Evolutionary conservation across 2,888 invertebrate species (phyloP).

Genomic region (Heliothis peltigera): DNA sequence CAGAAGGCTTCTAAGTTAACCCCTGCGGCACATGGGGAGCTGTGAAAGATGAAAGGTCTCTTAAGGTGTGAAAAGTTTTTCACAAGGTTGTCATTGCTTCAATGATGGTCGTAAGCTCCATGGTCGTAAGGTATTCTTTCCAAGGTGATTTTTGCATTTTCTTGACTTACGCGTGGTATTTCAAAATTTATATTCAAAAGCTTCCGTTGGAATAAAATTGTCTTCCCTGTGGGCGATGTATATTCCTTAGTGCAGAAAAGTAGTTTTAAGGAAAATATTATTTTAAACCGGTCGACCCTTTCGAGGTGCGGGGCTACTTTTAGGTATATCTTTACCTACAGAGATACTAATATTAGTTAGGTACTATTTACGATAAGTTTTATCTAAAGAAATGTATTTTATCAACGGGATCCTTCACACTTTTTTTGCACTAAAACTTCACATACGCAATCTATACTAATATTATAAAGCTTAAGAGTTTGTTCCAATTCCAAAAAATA

Average conservation of each 20-base stretch:
- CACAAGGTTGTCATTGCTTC: conserved; percentile 55
- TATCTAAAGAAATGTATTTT: background rate
- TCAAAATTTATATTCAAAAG: conserved; percentile 7
- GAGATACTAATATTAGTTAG: background rate
- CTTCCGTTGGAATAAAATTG: conserved; percentile 17
- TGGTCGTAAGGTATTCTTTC: conserved; percentile 26
- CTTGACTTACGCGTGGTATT: conserved; percentile 6
- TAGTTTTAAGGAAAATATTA: conserved; percentile 5
- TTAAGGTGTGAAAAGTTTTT: conserved; percentile 59
- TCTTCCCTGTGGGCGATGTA: background rate
- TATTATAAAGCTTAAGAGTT: too few relatives aligned
- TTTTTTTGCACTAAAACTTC: too few relatives aligned
- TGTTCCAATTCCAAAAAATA: too few relatives aligned
- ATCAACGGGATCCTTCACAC: too few relatives aligned
- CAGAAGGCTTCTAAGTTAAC: conserved; percentile 38
- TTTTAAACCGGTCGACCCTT: conserved; percentile 1
- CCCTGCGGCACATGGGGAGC: conserved; percentile 45
- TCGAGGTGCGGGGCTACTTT: background rate
- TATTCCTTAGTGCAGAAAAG: conserved; percentile 1
- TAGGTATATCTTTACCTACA: conserved; percentile 5
- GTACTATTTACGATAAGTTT: too few relatives aligned
- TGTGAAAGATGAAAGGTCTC: conserved; percentile 52
- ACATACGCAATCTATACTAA: too few relatives aligned
- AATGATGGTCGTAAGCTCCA: conserved; percentile 36
- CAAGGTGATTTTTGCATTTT: conserved; percentile 26